Conservation (phyloP, 1,140 invertebrate genomes). For the Penaeus chinensis region DNA sequence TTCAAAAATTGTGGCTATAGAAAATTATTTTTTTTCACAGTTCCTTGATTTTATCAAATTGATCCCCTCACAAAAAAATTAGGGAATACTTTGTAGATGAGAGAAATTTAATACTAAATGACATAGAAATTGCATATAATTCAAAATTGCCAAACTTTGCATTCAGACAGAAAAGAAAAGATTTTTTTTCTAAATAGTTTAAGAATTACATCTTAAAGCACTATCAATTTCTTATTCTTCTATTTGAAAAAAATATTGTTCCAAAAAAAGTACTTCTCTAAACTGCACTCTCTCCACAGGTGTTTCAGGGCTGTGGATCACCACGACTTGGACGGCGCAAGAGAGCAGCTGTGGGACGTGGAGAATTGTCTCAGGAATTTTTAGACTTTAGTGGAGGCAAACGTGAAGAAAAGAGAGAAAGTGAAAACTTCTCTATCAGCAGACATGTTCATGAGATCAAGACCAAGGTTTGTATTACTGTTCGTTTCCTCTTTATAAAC, state of each 20-base stretch:
- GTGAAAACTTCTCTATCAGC: conserved; percentile 46
- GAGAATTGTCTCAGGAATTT: conserved; percentile 58
- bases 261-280: conserved; percentile 17
- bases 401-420: conserved; percentile 41
- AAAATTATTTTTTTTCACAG: no score
- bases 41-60: no score
- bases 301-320: conserved; percentile 75
- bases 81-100: no score
- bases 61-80: no score
- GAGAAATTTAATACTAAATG: no score
- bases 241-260: conserved; percentile 26
- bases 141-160: no score
- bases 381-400: conserved; percentile 53
- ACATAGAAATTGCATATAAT: no score
- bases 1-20: no score
- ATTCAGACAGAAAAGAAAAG: no score
- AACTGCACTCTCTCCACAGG: conserved; percentile 69
- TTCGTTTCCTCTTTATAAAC: no score
- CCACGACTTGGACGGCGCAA: conserved; percentile 52
- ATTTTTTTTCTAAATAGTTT: conserved; percentile 17
- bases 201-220: not conserved
- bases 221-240: conserved; percentile 30
- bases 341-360: conserved; percentile 30
- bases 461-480: conserved; percentile 44
- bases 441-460: conserved; percentile 62